Conservation (phyloP, 2,797 vertebrate genomes). For the Phalanger gymnotis region DNA sequence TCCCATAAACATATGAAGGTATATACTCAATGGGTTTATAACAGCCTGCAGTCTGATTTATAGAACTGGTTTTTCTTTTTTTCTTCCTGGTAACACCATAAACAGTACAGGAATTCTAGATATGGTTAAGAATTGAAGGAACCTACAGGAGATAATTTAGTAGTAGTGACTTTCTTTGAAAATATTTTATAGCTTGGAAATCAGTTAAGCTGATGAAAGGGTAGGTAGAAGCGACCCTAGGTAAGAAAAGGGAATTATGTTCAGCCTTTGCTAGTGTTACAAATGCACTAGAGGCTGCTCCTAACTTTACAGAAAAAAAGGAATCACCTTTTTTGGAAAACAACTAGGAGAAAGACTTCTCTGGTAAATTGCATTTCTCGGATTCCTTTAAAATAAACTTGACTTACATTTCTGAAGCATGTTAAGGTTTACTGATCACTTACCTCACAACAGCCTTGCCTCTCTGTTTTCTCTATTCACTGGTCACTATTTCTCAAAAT, state of each 20-base stretch:
- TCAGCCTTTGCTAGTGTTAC: slow-evolving; percentile 15
- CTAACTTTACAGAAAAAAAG: background rate
- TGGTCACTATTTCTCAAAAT: slow-evolving; percentile 18
- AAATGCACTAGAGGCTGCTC: background rate
- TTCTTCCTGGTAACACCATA: background rate
- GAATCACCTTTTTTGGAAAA: background rate
- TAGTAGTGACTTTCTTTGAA: slow-evolving; percentile 17
- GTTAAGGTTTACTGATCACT: background rate
- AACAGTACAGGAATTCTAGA: slow-evolving; percentile 9
- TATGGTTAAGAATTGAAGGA: slow-evolving; percentile 49
- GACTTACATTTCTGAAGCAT: background rate
- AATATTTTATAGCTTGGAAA: slow-evolving; percentile 32
- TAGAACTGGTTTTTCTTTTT: background rate
- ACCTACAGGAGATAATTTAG: slow-evolving; percentile 10
- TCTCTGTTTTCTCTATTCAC: background rate
- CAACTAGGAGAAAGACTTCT: background rate
- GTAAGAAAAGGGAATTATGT: background rate
- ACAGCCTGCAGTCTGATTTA: background rate
- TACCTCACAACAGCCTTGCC: background rate
- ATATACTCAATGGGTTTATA: background rate
- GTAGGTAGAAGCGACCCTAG: background rate
- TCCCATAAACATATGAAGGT: background rate
- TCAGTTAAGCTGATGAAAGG: background rate
- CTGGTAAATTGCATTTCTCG: background rate
- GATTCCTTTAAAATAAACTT: slow-evolving; percentile 31